Conservation (phyloP, 2,797 vertebrate species). For the Myotis myotis region DNA sequence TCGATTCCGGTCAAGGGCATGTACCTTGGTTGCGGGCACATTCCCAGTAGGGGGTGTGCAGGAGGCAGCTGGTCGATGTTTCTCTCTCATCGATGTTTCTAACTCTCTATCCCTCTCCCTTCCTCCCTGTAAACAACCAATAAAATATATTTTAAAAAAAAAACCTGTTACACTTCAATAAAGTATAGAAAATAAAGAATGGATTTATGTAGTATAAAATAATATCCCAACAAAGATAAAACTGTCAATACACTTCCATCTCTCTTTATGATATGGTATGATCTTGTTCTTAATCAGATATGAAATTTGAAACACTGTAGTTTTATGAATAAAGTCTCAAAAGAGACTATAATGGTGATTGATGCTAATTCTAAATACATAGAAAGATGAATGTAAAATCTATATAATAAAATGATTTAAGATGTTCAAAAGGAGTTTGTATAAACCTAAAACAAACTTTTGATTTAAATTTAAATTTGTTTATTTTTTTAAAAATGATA, state of each 20-base stretch:
- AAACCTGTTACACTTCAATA: neutral
- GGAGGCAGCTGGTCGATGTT: no score
- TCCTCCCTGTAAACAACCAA: no score
- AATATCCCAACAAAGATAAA: constrained; percentile 16
- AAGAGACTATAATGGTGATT: neutral
- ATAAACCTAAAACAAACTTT: constrained; percentile 6
- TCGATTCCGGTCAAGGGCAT: no score
- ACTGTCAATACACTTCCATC: neutral
- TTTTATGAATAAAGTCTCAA: neutral
- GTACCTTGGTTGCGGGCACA: no score
- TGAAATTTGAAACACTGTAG: neutral
- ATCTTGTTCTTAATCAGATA: neutral
- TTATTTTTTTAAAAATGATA: constrained; percentile 48
- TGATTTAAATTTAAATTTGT: constrained; percentile 37
- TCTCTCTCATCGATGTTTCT: no score
- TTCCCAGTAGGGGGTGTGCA: no score
- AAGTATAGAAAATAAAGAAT: constrained; percentile 7
- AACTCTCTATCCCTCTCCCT: no score
- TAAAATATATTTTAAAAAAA: no score
- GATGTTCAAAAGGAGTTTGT: neutral
- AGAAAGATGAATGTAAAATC: neutral
- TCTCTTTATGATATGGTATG: neutral
- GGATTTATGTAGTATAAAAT: constrained; percentile 5
- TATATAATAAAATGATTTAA: constrained; percentile 50
- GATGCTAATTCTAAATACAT: constrained; percentile 37